These are phyloP conservation scores for Perizoma flavofasciatum DNA, from an alignment of 2,888 invertebrate genomes.

Conservation along the genomic window DNA sequence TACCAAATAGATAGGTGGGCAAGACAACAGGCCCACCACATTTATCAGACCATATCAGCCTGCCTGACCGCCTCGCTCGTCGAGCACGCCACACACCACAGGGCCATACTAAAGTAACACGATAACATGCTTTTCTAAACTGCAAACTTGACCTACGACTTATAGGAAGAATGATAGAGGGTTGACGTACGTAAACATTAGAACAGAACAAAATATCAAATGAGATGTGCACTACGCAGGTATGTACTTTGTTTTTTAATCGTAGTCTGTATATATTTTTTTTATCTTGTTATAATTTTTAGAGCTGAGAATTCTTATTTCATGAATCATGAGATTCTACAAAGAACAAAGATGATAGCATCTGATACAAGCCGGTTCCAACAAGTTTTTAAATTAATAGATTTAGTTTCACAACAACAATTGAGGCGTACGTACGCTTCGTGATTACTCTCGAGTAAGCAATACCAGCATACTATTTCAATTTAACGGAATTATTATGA, in stretches of 20 bases:
- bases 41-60: slow-evolving; percentile 68
- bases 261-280: no score
- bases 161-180: slow-evolving; percentile 19
- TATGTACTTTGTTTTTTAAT: no score
- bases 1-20: slow-evolving; percentile 71
- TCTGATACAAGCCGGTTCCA: slow-evolving; percentile 61
- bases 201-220: background rate
- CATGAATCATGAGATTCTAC: slow-evolving; percentile 19
- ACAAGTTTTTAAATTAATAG: slow-evolving; percentile 69
- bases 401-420: slow-evolving; percentile 67
- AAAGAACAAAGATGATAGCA: slow-evolving; percentile 20
- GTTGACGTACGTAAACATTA: slow-evolving; percentile 12
- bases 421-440: slow-evolving; percentile 57
- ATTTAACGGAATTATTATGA: no score
- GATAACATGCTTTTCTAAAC: slow-evolving; percentile 48
- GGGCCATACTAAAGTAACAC: slow-evolving; percentile 48
- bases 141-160: slow-evolving; percentile 59
- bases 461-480: background rate
- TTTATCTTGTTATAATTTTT: background rate
- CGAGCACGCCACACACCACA: slow-evolving; percentile 43
- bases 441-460: slow-evolving; percentile 52
- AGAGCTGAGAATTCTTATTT: slow-evolving; percentile 10
- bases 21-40: slow-evolving; percentile 56
- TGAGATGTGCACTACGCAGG: no score
- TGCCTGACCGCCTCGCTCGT: slow-evolving; percentile 42